phyloP scores from a whole-genome alignment of 2,113 vertebrate species.

The Pachypanchax playfairii region DNA sequence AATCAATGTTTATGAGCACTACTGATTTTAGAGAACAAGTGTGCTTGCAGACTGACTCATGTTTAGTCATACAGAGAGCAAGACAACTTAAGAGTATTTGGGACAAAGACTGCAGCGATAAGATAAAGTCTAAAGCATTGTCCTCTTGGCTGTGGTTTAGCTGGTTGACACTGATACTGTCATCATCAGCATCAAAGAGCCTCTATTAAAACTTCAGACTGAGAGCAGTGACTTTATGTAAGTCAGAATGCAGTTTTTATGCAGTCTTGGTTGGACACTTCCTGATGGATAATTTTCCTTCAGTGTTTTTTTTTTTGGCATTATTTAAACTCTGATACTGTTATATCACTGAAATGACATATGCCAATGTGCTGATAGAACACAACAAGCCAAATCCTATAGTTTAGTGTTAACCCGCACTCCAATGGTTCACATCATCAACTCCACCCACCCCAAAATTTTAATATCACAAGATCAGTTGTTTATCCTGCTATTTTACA shows the following conservation, averaged over 20 bases:
- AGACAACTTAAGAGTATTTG: conserved; percentile 31
- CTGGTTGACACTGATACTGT: conserved; percentile 37
- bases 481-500: too few relatives aligned
- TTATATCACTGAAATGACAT: too few relatives aligned
- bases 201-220: conserved; percentile 34
- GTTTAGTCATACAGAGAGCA: conserved; percentile 19
- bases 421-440: too few relatives aligned
- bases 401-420: too few relatives aligned
- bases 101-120: conserved; percentile 58
- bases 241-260: too few relatives aligned
- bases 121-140: conserved; percentile 67
- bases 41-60: background rate
- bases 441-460: too few relatives aligned
- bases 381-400: too few relatives aligned
- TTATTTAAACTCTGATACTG: too few relatives aligned
- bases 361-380: too few relatives aligned
- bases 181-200: conserved; percentile 62
- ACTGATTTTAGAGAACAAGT: conserved; percentile 16
- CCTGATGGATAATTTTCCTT: background rate
- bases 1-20: background rate
- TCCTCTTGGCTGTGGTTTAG: conserved; percentile 75
- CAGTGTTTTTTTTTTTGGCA: too few relatives aligned
- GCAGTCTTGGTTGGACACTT: background rate
- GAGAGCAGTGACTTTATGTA: background rate
- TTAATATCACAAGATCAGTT: too few relatives aligned